Conservation (phyloP, 2,797 vertebrate species). For the Enteromius treurensis region DNA sequence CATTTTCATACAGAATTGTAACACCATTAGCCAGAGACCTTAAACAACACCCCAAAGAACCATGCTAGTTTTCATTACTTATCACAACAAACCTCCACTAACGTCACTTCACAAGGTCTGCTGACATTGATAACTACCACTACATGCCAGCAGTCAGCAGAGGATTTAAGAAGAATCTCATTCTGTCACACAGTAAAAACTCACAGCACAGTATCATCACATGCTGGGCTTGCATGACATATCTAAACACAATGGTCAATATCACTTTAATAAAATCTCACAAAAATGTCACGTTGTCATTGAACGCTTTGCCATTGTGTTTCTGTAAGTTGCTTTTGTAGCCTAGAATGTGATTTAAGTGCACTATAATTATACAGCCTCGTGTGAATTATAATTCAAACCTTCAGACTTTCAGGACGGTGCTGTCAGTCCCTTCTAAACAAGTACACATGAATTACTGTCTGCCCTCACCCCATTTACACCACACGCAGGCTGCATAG, state of each 20-base stretch:
- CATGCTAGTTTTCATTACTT: background rate
- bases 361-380: background rate
- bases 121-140: slow-evolving; percentile 26
- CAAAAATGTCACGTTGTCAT: slow-evolving; percentile 3
- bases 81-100: background rate
- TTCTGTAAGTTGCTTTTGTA: background rate
- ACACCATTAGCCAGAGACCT: background rate
- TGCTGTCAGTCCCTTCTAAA: slow-evolving; percentile 13
- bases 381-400: background rate
- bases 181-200: slow-evolving; percentile 22
- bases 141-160: slow-evolving; percentile 31
- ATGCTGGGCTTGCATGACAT: background rate
- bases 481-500: slow-evolving; percentile 7
- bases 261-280: background rate
- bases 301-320: background rate
- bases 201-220: background rate
- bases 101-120: slow-evolving; percentile 10
- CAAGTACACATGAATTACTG: slow-evolving; percentile 26
- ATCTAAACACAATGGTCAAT: background rate
- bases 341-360: background rate
- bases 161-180: slow-evolving; percentile 35
- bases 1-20: background rate
- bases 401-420: background rate
- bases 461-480: slow-evolving; percentile 21
- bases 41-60: background rate